Base-by-base conservation (phyloP, 1,140 invertebrate species). In the Acarapis woodi region DNA sequence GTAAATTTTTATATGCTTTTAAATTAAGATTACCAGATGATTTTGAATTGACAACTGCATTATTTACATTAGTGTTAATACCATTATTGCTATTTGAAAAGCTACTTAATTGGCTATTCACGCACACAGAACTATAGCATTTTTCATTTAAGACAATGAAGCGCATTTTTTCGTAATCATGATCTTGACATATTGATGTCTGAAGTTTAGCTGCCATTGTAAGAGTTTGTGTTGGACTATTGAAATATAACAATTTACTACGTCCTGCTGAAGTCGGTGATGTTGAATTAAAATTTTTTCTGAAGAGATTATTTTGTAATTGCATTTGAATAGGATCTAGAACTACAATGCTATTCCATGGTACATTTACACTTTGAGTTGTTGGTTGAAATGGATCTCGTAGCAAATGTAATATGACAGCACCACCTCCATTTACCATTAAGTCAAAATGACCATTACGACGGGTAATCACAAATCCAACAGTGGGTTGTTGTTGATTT, bases 361-460 rank as follows among this genome's bases (percentile, higher is more conserved):
- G 79, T 39, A 82, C 77, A 52, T 80, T 79, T 31, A 87, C 73
- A 9, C 79, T 83, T 47, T 71, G 67, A 16, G 48, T 41, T 29
- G 41, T 44, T 3, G 46, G 74, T 47, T 68, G 67, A 60, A 85
- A 85, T 12, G 79, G 80, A 31, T 71, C 79, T 39, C 80, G 62
- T 54, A 82, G 77, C 59, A 97, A 94, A 56, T 93, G 79, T 40
- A 97, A 61, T 16, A 78, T 93, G 12, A 96, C 80, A 6, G 85
- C 83, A 14, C 87, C 83, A 35, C 90, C 88, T n/a, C 90, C 90
- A 59, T 97, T 96, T 20, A 97, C 87, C 47, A 97, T 59, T 28
- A 97, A 72, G 60, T 96, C 88, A 63, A 94, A 96, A 72, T 85
- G 43, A 15, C 45, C 45, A 28, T 26, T 37, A 15, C 43, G 41